Percentiles rank a stretch among this genome's conserved stretches.
Conservation (phyloP, 2,113 vertebrate species). For the Eudyptes chrysolophus region DNA sequence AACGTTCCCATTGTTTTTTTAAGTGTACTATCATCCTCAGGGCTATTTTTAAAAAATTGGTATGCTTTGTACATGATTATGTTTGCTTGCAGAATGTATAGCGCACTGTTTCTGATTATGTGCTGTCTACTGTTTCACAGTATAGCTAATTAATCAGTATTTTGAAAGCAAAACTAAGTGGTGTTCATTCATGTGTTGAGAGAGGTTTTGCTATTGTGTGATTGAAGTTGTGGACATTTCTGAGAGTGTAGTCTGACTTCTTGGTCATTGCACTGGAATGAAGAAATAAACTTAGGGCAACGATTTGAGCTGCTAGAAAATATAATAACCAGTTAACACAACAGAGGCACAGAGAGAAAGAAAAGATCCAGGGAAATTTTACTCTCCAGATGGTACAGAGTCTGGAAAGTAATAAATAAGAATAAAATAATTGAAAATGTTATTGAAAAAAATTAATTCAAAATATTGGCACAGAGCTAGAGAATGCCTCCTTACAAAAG, state of each 20-base stretch:
- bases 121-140: not conserved
- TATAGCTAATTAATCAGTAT: not conserved
- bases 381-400: not conserved
- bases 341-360: not conserved
- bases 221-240: not conserved
- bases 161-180: constrained; percentile 25
- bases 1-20: not conserved
- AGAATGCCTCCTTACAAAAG: not conserved
- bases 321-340: not conserved
- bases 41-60: not conserved
- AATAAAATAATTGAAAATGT: not conserved
- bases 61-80: not conserved
- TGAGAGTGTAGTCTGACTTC: not conserved
- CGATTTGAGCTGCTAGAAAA: not conserved
- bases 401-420: not conserved
- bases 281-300: not conserved
- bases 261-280: not conserved
- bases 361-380: not conserved
- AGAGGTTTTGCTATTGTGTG: not conserved
- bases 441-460: not conserved
- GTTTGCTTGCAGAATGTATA: not conserved
- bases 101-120: not conserved
- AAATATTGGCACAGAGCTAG: not conserved
- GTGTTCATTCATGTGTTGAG: not conserved
- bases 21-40: not conserved